Conservation (phyloP, 1,140 invertebrate species). For the Hypothenemus hampei region DNA sequence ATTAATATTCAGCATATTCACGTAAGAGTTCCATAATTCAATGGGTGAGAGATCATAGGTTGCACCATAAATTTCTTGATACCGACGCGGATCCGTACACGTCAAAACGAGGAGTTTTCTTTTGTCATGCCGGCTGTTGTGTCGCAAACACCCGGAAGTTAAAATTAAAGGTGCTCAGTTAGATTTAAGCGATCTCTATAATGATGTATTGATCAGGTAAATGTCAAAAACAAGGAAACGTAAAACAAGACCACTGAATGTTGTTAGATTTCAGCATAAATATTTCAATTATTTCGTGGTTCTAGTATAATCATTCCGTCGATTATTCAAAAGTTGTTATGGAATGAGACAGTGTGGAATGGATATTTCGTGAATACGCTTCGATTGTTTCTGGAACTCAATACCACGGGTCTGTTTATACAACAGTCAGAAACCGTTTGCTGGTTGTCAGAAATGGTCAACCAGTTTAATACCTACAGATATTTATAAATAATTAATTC, state of each 20-base stretch:
- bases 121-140: constrained; percentile 91
- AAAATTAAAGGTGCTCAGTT: constrained; percentile 80
- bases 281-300: constrained; percentile 81
- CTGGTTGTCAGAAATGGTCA: too few relatives aligned
- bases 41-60: constrained; percentile 91
- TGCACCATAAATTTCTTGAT: constrained; percentile 96
- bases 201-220: constrained; percentile 76
- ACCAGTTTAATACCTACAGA: too few relatives aligned
- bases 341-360: constrained; percentile 76
- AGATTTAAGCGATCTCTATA: constrained; percentile 79
- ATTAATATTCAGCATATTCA: too few relatives aligned
- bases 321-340: constrained; percentile 72
- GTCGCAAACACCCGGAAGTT: constrained; percentile 87
- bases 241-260: too few relatives aligned
- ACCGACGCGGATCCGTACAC: constrained; percentile 97
- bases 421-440: too few relatives aligned
- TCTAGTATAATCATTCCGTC: constrained; percentile 79
- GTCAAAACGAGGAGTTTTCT: constrained; percentile 95
- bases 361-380: constrained; percentile 82
- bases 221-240: constrained; percentile 55
- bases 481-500: too few relatives aligned
- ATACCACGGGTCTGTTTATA: constrained; percentile 93
- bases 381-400: constrained; percentile 82
- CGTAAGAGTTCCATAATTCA: constrained; percentile 92
- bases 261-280: constrained; percentile 72